Conservation (phyloP, 2,888 invertebrate genomes). For the Sepioteuthis lessoniana region DNA sequence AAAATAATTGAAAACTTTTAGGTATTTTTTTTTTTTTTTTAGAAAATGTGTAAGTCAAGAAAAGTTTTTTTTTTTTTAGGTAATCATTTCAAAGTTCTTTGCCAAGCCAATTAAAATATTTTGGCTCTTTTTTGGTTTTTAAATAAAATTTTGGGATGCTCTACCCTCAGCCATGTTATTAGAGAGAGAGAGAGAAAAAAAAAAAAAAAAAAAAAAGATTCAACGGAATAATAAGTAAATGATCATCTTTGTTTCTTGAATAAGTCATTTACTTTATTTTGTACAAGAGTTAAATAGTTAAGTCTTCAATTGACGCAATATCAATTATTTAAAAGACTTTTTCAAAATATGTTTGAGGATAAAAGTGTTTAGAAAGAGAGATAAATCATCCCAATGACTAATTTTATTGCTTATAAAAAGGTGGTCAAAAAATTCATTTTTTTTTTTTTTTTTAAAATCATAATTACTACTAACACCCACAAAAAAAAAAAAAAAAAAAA, state of each 20-base stretch:
- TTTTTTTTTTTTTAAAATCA: neutral
- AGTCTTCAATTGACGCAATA: neutral
- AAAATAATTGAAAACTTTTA: neutral
- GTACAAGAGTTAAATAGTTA: neutral
- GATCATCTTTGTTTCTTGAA: neutral
- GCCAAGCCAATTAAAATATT: neutral
- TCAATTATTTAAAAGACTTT: neutral
- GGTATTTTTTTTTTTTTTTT: neutral
- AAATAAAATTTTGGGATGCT: neutral
- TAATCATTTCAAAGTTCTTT: neutral
- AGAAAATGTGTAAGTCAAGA: neutral
- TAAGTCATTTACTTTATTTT: neutral
- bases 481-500: too few species aligned
- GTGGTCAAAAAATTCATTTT: neutral
- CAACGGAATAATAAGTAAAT: neutral
- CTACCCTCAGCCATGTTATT: neutral
- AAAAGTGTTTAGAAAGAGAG: neutral
- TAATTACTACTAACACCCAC: neutral
- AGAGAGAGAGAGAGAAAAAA: neutral
- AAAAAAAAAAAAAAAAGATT: neutral
- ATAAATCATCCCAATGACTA: neutral
- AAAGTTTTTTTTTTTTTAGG: neutral
- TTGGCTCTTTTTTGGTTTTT: neutral
- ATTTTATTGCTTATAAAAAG: neutral
- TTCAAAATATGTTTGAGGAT: too few species aligned